phyloP scores from a whole-genome alignment of 2,888 invertebrate genomes.

The Eulithis testata region DNA sequence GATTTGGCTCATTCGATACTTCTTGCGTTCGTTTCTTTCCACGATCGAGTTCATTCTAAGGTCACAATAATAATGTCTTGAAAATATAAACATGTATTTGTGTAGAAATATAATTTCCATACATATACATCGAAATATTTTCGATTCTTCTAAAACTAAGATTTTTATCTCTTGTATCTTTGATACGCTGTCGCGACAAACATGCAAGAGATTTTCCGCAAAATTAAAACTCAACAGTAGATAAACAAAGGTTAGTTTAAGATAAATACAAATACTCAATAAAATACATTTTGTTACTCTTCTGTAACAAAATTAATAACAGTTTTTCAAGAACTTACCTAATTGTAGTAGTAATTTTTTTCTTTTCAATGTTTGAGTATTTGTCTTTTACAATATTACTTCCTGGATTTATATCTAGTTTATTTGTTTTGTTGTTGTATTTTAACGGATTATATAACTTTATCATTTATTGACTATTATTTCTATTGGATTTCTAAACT shows the following conservation, averaged over 20 bases:
- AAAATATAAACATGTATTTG: conserved; percentile 48
- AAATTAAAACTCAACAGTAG: conserved; percentile 25
- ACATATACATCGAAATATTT: conserved; percentile 53
- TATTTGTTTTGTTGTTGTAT: conserved; percentile 82
- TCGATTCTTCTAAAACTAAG: conserved; percentile 53
- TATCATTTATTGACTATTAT: conserved; percentile 73
- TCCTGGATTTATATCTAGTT: conserved; percentile 59
- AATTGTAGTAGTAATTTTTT: conserved; percentile 46
- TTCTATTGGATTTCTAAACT: conserved; percentile 65
- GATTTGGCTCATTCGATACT: conserved; percentile 43
- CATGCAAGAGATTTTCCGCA: conserved; percentile 43
- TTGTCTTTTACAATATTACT: conserved; percentile 72
- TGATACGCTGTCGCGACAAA: conserved; percentile 51
- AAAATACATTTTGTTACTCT: conserved; percentile 59
- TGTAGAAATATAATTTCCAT: conserved; percentile 71
- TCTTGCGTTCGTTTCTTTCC: conserved; percentile 31
- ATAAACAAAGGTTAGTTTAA: conserved; percentile 54
- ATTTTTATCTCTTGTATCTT: conserved; percentile 48
- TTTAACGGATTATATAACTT: conserved; percentile 79
- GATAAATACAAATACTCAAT: conserved; percentile 82
- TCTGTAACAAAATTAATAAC: conserved; percentile 48
- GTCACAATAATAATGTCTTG: conserved; percentile 63
- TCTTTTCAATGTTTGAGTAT: conserved; percentile 68
- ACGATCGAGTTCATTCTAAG: conserved; percentile 44
- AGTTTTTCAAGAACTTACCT: conserved; percentile 52